phyloP scores from a whole-genome alignment of 2,113 vertebrate species.

The Megaceryle torquata region DNA sequence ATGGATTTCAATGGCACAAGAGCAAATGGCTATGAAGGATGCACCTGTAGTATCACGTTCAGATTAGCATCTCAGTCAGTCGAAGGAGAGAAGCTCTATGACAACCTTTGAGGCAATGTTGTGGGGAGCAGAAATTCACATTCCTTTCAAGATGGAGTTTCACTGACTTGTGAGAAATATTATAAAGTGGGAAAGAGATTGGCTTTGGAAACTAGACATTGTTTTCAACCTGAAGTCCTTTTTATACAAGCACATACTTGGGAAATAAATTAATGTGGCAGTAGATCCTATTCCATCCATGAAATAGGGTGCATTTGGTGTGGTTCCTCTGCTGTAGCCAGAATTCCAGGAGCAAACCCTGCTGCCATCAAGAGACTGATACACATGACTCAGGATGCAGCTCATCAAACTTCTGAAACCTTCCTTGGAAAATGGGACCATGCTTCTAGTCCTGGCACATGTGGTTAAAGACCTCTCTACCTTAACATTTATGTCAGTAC shows the following conservation, averaged over 20 bases:
- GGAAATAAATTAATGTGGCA: background rate
- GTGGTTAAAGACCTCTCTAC: background rate
- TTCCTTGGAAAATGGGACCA: background rate
- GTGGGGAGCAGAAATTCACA: background rate
- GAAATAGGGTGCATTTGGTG: background rate
- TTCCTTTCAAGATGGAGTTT: background rate
- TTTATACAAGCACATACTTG: background rate
- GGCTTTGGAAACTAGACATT: background rate
- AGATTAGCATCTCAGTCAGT: background rate
- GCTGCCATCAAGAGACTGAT: background rate
- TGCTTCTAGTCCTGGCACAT: background rate
- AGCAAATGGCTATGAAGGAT: background rate
- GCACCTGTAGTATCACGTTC: background rate
- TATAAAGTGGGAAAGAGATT: background rate
- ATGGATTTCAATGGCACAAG: background rate
- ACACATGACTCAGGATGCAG: background rate
- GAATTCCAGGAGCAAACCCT: background rate
- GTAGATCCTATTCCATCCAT: background rate
- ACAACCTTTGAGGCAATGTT: background rate
- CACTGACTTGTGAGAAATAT: background rate
- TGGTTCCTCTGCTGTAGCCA: background rate
- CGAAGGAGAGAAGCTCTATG: background rate
- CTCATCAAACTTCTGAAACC: background rate
- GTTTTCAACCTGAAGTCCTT: background rate
- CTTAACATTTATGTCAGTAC: background rate